A percentile compares a stretch with the other conserved stretches of the same genome.
Conservation (phyloP, 2,113 vertebrate genomes). For the Pangasianodon gigas region DNA sequence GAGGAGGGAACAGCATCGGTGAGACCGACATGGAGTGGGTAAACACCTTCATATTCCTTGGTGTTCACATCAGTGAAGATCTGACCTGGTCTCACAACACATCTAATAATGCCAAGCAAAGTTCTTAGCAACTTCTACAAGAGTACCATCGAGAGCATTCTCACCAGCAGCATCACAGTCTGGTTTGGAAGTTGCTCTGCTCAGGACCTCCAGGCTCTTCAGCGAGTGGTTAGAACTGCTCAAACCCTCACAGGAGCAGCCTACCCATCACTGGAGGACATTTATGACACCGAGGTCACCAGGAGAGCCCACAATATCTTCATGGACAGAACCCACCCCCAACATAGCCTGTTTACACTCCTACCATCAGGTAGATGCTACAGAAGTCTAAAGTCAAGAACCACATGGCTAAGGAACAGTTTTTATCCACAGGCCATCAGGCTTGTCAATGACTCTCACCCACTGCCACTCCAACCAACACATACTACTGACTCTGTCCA, state of each 20-base stretch:
- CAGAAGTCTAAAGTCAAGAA: neutral
- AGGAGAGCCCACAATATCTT: too few relatives aligned
- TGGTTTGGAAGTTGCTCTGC: neutral
- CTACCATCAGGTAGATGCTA: too few relatives aligned
- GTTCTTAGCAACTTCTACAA: too few relatives aligned
- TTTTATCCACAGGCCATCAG: too few relatives aligned
- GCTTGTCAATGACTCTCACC: too few relatives aligned
- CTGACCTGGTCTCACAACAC: slow-evolving; percentile 29
- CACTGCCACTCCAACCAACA: too few relatives aligned
- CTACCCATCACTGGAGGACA: neutral
- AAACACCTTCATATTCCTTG: slow-evolving; percentile 51
- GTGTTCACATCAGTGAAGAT: neutral
- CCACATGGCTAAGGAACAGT: too few relatives aligned
- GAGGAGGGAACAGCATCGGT: neutral
- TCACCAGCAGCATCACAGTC: too few relatives aligned
- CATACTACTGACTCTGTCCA: too few relatives aligned
- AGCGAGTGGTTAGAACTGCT: neutral
- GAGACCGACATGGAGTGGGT: slow-evolving; percentile 46
- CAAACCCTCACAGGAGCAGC: neutral
- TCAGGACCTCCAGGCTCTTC: neutral
- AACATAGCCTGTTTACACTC: too few relatives aligned
- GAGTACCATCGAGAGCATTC: too few relatives aligned
- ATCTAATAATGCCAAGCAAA: neutral
- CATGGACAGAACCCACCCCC: neutral
- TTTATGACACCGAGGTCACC: neutral